Evolutionary conservation across 1,140 invertebrate genomes (phyloP).

Genomic region (Apis cerana): DNA sequence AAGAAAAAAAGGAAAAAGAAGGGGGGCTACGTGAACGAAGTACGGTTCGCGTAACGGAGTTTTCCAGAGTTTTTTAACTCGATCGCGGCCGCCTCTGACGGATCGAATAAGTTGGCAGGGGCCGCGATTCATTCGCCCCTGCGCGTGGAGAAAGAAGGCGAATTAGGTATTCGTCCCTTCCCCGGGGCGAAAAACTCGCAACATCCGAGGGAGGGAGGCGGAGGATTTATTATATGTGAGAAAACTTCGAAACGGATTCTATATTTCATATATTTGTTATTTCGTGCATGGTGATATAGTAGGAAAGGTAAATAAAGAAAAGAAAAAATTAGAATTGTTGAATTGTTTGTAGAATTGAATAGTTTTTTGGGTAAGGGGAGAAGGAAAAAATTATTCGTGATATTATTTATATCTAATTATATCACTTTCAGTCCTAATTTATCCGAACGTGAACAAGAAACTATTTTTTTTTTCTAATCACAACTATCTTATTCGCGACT

Average conservation of each 20-base stretch:
- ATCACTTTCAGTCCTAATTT: too few relatives aligned
- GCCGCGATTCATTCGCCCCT: slow-evolving; percentile 17
- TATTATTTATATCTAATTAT: too few relatives aligned
- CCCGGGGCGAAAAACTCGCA: not conserved
- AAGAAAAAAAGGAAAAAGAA: not conserved
- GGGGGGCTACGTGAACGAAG: too few relatives aligned
- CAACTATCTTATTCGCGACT: too few relatives aligned
- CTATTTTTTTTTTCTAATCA: too few relatives aligned
- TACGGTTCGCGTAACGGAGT: slow-evolving; percentile 2
- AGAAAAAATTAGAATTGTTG: too few relatives aligned
- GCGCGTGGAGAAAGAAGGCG: not conserved
- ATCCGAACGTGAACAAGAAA: too few relatives aligned
- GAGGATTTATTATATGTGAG: slow-evolving; percentile 10
- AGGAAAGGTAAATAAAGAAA: too few relatives aligned
- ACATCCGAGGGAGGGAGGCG: not conserved
- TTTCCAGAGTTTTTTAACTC: slow-evolving; percentile 35
- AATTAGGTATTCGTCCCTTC: slow-evolving; percentile 33
- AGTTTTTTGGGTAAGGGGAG: too few relatives aligned
- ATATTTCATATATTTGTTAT: slow-evolving; percentile 13
- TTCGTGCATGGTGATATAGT: too few relatives aligned
- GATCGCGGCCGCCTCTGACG: slow-evolving; percentile 15
- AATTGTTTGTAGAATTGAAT: too few relatives aligned
- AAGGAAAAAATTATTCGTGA: too few relatives aligned
- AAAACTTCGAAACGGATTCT: slow-evolving; percentile 4
- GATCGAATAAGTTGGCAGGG: slow-evolving; percentile 31